Base-by-base conservation (phyloP, 2,888 invertebrate species). In the Leptodirus hochenwartii region DNA sequence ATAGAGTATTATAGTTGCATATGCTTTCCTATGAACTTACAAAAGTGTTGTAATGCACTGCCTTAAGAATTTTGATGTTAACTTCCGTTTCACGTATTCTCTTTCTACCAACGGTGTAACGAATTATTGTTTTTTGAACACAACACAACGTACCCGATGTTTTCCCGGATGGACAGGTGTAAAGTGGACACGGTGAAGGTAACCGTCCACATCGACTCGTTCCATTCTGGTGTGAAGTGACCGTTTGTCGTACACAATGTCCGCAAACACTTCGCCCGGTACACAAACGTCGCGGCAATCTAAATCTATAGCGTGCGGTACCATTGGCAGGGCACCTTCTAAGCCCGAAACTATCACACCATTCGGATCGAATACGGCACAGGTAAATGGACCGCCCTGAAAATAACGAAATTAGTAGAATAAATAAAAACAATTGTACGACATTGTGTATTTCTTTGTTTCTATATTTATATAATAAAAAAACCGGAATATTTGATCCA, bases 351-450 rank as follows among this genome's bases (percentile, higher is more conserved):
- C 76, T 34, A 80, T 75, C 6, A 93, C 81, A 13, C 85, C 84
- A 23, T 84, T 76, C 0, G 93, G 87, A 56, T 95, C 91, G 47
- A 87, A 95, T 0, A 93, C 91, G 44, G 88, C 80, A 50, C 96
- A 91, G 0, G 84, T 82, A 54, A 93, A 96, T 2, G 98, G 98
- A 11, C 91, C 91, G 32, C 95, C 95, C 63, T 80, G 60, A 14
- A 43, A 40, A 38, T 29, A 17, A 34, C 22, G 29, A n/a, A 15
- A 31, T 17, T 27, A 20, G 8, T 14, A 15, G n/a, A 20, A 5
- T n/a, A 22, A 29, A 25, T 25, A 25, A 11, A n/a, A 23, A 22
- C 15, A 27, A 10, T n/a, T 9, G 2, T 10, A 4, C 22, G 5
- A 5, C 5, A 4, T 5, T 4, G 22, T n/a, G n/a, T n/a, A n/a